Evolutionary conservation across 2,113 vertebrate genomes (phyloP).

Genomic region (Australoheros scitulus): DNA sequence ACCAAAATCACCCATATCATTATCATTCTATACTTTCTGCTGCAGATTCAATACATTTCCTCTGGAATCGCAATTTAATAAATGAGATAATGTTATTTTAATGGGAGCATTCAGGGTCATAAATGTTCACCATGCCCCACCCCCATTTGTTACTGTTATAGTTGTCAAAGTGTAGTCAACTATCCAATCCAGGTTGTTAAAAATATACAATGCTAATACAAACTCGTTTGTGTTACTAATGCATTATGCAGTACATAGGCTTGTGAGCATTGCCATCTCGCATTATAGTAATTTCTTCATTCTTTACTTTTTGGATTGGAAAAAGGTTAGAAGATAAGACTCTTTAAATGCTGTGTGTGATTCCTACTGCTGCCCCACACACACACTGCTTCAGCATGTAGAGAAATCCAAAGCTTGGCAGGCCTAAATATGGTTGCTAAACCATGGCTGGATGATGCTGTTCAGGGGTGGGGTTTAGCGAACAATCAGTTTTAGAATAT

Average conservation of each 20-base stretch:
- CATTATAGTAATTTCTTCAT: neutral
- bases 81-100: constrained; percentile 1
- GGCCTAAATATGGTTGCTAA: neutral
- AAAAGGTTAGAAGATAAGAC: neutral
- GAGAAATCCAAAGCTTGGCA: neutral
- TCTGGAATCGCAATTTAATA: constrained; percentile 24
- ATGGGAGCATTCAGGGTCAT: constrained; percentile 13
- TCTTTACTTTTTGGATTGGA: constrained; percentile 3
- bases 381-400: neutral
- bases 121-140: constrained; percentile 1
- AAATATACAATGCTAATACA: too few relatives aligned
- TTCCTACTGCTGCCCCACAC: neutral
- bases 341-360: constrained; percentile 1
- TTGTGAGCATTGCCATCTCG: neutral
- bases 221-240: neutral
- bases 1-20: constrained; percentile 59
- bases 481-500: neutral
- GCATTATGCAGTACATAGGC: neutral
- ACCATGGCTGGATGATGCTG: neutral
- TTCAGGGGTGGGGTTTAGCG: constrained; percentile 6
- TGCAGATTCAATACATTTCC: constrained; percentile 23
- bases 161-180: neutral
- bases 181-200: neutral
- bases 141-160: neutral
- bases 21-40: constrained; percentile 9